These are phyloP conservation scores for Brachyhypopomus occidentalis DNA, from an alignment of 2,113 vertebrate species.

Conservation along the genomic window DNA sequence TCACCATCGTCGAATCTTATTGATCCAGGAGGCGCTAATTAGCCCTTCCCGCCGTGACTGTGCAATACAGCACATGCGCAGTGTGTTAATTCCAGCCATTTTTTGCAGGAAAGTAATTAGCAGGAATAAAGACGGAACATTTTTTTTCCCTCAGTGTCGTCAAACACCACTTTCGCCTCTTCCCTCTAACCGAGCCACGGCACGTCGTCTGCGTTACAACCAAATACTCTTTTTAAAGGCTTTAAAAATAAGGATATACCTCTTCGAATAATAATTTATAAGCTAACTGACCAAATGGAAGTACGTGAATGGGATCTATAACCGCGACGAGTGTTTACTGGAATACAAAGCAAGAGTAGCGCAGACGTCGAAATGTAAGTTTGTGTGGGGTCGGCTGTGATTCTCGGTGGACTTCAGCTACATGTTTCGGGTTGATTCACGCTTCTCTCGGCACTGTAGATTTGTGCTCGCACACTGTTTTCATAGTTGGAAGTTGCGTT, in stretches of 20 bases:
- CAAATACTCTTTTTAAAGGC: slow-evolving; percentile 83
- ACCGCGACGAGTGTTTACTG: slow-evolving; percentile 83
- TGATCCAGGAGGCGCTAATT: slow-evolving; percentile 99
- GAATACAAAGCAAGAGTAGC: slow-evolving; percentile 83
- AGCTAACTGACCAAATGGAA: slow-evolving; percentile 80
- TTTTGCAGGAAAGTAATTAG: slow-evolving; percentile 99
- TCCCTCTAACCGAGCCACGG: slow-evolving; percentile 80
- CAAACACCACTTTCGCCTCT: slow-evolving; percentile 90
- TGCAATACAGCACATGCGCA: slow-evolving; percentile 99
- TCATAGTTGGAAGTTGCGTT: slow-evolving; percentile 61
- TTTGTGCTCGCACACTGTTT: not conserved
- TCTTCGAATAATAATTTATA: slow-evolving; percentile 78
- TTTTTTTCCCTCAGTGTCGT: slow-evolving; percentile 88
- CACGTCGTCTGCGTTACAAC: slow-evolving; percentile 81
- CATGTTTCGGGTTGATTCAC: not conserved
- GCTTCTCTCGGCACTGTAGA: not conserved
- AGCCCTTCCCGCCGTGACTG: slow-evolving; percentile 99
- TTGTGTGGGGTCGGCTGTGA: slow-evolving; percentile 69
- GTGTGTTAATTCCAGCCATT: slow-evolving; percentile 99
- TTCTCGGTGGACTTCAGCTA: not conserved
- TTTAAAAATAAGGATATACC: slow-evolving; percentile 77
- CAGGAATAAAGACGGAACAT: slow-evolving; percentile 99
- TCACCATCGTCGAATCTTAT: slow-evolving; percentile 84
- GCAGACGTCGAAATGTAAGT: slow-evolving; percentile 89
- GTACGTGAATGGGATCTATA: slow-evolving; percentile 89